phyloP scores from a whole-genome alignment of 2,888 invertebrate genomes.

The Conomelus anceps region DNA sequence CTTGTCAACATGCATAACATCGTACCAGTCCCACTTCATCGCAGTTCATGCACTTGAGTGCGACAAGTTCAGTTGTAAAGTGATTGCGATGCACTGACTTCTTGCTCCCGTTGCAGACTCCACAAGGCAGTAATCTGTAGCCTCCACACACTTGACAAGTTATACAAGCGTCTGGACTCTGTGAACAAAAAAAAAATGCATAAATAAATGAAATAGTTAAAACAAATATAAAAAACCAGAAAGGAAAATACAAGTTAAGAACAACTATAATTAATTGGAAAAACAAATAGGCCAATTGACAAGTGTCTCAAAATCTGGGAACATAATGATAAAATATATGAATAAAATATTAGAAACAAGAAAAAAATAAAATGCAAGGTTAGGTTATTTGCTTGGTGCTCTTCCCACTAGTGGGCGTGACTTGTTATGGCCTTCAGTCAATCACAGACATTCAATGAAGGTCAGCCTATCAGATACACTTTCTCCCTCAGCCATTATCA shows the following conservation, averaged over 20 bases:
- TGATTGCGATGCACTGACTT: constrained; percentile 91
- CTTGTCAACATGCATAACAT: constrained; percentile 83
- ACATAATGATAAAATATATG: too few relatives aligned
- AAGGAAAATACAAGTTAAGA: not conserved
- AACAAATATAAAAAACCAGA: not conserved
- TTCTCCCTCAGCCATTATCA: too few relatives aligned
- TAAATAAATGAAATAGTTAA: not conserved
- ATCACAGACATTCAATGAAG: too few relatives aligned
- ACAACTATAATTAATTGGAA: not conserved
- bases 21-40: constrained; percentile 90
- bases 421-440: too few relatives aligned
- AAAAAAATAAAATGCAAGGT: too few relatives aligned
- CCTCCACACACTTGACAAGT: constrained; percentile 89
- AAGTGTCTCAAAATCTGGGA: too few relatives aligned
- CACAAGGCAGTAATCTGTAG: constrained; percentile 82
- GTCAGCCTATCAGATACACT: too few relatives aligned
- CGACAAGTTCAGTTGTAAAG: constrained; percentile 89
- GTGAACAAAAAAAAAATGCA: constrained; percentile 42
- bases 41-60: constrained; percentile 90
- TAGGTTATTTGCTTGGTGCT: too few relatives aligned
- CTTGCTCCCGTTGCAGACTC: constrained; percentile 91
- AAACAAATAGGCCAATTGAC: not conserved
- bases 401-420: too few relatives aligned
- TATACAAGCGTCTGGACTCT: constrained; percentile 72
- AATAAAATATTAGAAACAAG: too few relatives aligned